These are phyloP conservation scores for Xylota segnis DNA, from an alignment of 2,888 invertebrate species.

Conservation along the genomic window DNA sequence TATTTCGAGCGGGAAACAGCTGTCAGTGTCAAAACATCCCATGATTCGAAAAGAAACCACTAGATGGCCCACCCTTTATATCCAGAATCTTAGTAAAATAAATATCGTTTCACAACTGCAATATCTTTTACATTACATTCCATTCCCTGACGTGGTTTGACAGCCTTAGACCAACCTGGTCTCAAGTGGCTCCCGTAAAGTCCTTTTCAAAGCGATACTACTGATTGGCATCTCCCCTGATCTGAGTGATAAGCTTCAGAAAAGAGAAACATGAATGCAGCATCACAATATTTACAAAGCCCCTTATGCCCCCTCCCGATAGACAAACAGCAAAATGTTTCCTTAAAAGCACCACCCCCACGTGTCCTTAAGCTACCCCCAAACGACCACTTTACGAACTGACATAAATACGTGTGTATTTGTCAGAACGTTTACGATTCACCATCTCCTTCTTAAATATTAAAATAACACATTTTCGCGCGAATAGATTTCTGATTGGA, in stretches of 20 bases:
- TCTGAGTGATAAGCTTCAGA: slow-evolving; percentile 28
- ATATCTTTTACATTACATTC: background rate
- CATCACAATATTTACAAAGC: slow-evolving; percentile 12
- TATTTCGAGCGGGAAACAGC: no score
- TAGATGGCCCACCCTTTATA: no score
- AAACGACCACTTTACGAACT: slow-evolving; percentile 62
- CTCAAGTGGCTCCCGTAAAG: background rate
- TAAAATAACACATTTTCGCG: slow-evolving; percentile 71
- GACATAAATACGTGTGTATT: slow-evolving; percentile 50
- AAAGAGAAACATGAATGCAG: slow-evolving; percentile 5
- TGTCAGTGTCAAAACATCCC: no score
- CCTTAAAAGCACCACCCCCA: slow-evolving; percentile 23
- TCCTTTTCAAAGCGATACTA: slow-evolving; percentile 8
- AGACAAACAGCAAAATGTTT: slow-evolving; percentile 28
- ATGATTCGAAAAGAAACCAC: no score
- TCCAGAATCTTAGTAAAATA: no score
- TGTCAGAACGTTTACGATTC: slow-evolving; percentile 59
- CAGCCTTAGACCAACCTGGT: background rate
- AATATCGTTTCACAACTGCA: no score
- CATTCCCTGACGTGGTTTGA: background rate
- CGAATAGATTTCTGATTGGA: slow-evolving; percentile 74
- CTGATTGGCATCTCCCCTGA: slow-evolving; percentile 25
- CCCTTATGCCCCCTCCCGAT: background rate
- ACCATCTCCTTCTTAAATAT: slow-evolving; percentile 66
- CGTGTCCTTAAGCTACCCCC: slow-evolving; percentile 40